Percentiles rank a stretch among this genome's conserved stretches.
These are phyloP conservation scores for Eptesicus fuscus DNA, from an alignment of 2,113 vertebrate genomes.

Conservation along the genomic window DNA sequence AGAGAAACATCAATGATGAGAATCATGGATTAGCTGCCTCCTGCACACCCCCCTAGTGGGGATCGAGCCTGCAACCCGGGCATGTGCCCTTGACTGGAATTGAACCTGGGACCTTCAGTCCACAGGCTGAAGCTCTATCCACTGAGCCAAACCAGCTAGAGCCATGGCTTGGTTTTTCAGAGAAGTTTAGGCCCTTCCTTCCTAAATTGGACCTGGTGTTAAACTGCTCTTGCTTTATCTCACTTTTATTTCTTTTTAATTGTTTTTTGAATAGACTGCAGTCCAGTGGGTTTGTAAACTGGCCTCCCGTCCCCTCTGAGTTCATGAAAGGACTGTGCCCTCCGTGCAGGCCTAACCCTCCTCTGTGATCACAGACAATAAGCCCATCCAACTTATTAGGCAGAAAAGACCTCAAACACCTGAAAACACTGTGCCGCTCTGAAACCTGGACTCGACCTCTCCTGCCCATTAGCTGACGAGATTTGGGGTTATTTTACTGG, in stretches of 20 bases:
- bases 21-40: too few relatives aligned
- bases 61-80: too few relatives aligned
- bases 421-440: not conserved
- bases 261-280: not conserved
- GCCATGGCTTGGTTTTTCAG: too few relatives aligned
- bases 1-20: too few relatives aligned
- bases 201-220: not conserved
- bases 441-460: not conserved
- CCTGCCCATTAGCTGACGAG: not conserved
- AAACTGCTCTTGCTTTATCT: not conserved
- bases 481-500: not conserved
- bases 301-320: not conserved
- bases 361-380: not conserved
- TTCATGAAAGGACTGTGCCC: not conserved
- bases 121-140: too few relatives aligned
- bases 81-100: too few relatives aligned
- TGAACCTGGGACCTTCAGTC: too few relatives aligned
- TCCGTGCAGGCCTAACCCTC: not conserved
- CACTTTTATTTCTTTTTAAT: not conserved
- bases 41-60: too few relatives aligned
- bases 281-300: not conserved
- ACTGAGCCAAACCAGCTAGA: too few relatives aligned
- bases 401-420: slow-evolving; percentile 1
- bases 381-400: not conserved
- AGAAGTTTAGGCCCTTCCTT: not conserved